Conservation (phyloP, 2,797 vertebrate genomes). For the Calcarius lapponicus region DNA sequence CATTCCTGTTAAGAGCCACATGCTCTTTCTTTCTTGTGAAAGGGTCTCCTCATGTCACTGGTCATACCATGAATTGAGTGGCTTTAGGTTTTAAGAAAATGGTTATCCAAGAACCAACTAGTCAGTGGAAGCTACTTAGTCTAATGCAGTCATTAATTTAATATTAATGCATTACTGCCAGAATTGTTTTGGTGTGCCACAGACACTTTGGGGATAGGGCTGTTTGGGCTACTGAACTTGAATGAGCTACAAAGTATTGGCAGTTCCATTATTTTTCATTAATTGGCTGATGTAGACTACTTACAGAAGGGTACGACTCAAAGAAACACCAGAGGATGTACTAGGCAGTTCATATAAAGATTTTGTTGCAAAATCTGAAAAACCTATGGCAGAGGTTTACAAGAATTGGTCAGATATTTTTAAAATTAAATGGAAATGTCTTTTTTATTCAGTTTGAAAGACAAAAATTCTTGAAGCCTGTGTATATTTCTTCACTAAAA, state of each 20-base stretch:
- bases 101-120: not conserved
- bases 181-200: not conserved
- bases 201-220: not conserved
- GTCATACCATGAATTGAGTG: not conserved
- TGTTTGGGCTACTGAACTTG: not conserved
- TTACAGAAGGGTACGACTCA: not conserved
- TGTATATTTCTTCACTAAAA: not conserved
- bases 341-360: not conserved
- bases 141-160: not conserved
- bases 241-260: not conserved
- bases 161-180: not conserved
- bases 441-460: not conserved
- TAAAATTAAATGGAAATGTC: not conserved
- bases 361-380: not conserved
- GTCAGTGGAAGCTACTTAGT: not conserved
- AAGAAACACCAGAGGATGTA: not conserved
- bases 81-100: not conserved
- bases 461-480: not conserved
- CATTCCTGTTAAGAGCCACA: not conserved
- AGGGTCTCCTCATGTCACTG: accelerated
- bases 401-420: not conserved
- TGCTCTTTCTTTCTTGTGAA: not conserved
- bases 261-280: not conserved
- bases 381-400: not conserved
- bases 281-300: not conserved